Evolutionary conservation across 1,140 invertebrate species (phyloP).

Genomic region (Drosophila quadrilineata): DNA sequence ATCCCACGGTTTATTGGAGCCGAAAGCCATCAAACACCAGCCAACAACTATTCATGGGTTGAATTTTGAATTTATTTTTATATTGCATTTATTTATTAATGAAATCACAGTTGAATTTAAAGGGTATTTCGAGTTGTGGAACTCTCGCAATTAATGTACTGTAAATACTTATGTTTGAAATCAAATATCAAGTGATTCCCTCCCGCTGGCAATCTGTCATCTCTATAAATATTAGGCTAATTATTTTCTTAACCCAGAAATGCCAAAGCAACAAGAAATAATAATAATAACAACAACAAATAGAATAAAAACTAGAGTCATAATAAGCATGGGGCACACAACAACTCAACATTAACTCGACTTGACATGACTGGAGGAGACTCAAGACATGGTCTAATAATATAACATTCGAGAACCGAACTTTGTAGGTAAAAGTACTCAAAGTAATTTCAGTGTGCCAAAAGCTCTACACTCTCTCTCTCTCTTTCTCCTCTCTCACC

Average conservation of each 20-base stretch:
- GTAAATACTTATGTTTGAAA: background rate
- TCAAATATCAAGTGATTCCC: too few species aligned
- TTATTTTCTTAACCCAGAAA: conserved; percentile 70
- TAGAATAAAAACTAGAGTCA: conserved; percentile 15
- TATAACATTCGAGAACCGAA: conserved; percentile 45
- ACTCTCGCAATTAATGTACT: background rate
- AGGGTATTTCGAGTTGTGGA: background rate
- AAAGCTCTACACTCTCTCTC: conserved; percentile 19
- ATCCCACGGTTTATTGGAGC: conserved; percentile 4
- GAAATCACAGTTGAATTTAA: too few species aligned
- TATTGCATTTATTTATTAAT: too few species aligned
- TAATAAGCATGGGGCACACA: too few species aligned
- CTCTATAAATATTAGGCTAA: conserved; percentile 60
- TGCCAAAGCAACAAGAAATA: conserved; percentile 52
- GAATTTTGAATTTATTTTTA: conserved; percentile 2
- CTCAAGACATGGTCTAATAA: conserved; percentile 11
- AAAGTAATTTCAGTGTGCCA: conserved; percentile 64
- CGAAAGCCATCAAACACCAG: background rate
- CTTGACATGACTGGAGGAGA: too few species aligned
- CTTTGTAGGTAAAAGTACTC: conserved; percentile 40
- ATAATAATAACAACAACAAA: conserved; percentile 19
- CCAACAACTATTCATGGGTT: conserved; percentile 1
- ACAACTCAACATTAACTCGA: too few species aligned
- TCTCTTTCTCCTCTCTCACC: background rate
- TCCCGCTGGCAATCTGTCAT: background rate